A percentile compares a stretch with the other conserved stretches of the same genome.
Conservation (phyloP, 1,140 invertebrate species). For the Mylabris phalerata region DNA sequence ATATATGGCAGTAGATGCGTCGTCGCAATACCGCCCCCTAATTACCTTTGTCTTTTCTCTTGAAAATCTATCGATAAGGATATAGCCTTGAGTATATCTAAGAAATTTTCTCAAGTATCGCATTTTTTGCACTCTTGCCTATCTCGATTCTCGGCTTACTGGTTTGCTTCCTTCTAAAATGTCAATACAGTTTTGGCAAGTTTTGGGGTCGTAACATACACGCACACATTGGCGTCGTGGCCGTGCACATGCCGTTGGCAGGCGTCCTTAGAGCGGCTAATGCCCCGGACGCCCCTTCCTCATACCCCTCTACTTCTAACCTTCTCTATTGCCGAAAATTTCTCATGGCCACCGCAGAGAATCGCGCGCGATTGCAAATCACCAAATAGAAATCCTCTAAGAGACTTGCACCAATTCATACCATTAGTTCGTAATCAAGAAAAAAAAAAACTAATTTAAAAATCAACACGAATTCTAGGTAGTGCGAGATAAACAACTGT, state of each 20-base stretch:
- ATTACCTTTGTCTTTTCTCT: no score
- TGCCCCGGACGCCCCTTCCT: constrained; percentile 26
- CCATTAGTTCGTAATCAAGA: not conserved
- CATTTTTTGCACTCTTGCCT: no score
- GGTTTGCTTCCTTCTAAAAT: no score
- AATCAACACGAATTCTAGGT: no score
- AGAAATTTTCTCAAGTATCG: no score
- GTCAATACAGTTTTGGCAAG: not conserved
- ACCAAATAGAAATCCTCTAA: constrained; percentile 28
- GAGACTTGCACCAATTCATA: constrained; percentile 24
- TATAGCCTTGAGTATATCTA: no score
- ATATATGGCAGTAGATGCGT: no score
- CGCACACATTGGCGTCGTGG: constrained; percentile 11
- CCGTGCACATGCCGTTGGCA: constrained; percentile 27
- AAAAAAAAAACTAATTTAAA: no score
- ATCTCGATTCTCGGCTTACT: no score
- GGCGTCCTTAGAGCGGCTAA: constrained; percentile 39
- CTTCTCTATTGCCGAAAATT: not conserved
- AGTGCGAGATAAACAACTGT: no score
- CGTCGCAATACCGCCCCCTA: no score
- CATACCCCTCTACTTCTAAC: not conserved
- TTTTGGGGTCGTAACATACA: constrained; percentile 17
- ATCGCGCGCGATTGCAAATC: not conserved
- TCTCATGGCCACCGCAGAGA: constrained; percentile 25
- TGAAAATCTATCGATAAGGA: no score